Evolutionary conservation across 2,797 vertebrate genomes (phyloP), one percentile per base, ranked within the genome.

Genomic region (Lycodopsis pacificus): DNA sequence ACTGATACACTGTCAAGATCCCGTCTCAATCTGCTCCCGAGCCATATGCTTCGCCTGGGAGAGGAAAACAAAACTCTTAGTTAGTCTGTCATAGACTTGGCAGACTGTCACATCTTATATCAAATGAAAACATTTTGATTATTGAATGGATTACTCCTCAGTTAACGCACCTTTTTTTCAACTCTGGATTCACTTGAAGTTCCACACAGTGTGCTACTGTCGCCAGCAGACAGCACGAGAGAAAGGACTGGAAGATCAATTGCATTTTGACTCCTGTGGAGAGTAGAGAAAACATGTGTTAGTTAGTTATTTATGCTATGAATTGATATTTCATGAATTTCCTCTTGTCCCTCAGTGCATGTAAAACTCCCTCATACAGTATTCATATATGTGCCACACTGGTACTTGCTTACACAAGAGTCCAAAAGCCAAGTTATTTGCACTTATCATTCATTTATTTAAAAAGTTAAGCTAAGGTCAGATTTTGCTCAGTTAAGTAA

Each of bases 161-260:
- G 58, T 72, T 48, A 71, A 82, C 97, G 97, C 91, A 99, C 98
- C 96, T 98, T 94, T 95, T 97, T 95, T 94, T 96, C 90, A 97
- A 94, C 89, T 96, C 93, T 14, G 95, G 94, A 71, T 95, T 96
- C 87, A 96, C 88, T 88, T 98, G 95, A 88, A 96, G 90, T 71
- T 97, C 95, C 65, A 95, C 94, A 72, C 96, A 95, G 69, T 97
- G 91, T 83, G 97, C 94, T 83, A 95, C 93, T 88, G 92, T 92
- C 30, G 90, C 91, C 88, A 96, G 87, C 46, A 97, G 96, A 81
- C 96, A 95, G 89, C 97, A 93, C 85, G 88, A 98, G 88, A 99
- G 85, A 64, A 98, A 91, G 70, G 95, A 90, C 70, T 94, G 93
- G 83, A 96, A 91, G 81, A 95, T 83, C 85, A 96, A 77, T 91